phyloP scores from a whole-genome alignment of 2,888 invertebrate genomes.

The Polydrusus pterygomalis region DNA sequence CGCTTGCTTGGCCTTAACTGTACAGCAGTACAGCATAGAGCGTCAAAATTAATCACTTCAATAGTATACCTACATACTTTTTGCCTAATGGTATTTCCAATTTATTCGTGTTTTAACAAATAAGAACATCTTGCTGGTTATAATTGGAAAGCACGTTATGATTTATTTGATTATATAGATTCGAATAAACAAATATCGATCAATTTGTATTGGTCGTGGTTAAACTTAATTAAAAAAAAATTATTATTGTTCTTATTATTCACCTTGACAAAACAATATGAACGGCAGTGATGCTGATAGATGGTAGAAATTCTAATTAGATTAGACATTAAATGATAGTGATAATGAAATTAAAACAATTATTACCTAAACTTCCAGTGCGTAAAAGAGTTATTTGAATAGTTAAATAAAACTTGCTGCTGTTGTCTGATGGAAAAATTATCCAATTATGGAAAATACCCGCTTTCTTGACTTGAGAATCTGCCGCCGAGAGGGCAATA shows the following conservation, averaged over 20 bases:
- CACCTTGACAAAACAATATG: not conserved
- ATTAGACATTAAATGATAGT: slow-evolving; percentile 5
- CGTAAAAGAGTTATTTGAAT: slow-evolving; percentile 34
- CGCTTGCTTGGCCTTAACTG: slow-evolving; percentile 16
- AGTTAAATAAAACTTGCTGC: slow-evolving; percentile 14
- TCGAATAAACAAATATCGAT: slow-evolving; percentile 16
- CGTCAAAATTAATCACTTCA: slow-evolving; percentile 21
- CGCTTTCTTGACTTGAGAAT: slow-evolving; percentile 38
- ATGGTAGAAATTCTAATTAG: slow-evolving; percentile 18
- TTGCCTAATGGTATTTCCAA: slow-evolving; percentile 9
- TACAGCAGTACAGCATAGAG: no score
- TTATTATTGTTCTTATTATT: not conserved
- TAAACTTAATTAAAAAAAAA: not conserved
- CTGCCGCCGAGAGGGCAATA: slow-evolving; percentile 14
- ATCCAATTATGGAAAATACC: slow-evolving; percentile 39
- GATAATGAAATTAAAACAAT: slow-evolving; percentile 18
- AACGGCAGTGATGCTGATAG: not conserved
- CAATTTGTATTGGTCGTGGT: slow-evolving; percentile 18
- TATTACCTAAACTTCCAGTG: slow-evolving; percentile 16
- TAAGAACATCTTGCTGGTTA: not conserved
- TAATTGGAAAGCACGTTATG: slow-evolving; percentile 13
- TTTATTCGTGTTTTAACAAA: slow-evolving; percentile 10
- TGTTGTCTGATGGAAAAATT: slow-evolving; percentile 42
- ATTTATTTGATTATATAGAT: slow-evolving; percentile 28
- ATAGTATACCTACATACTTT: not conserved